These are phyloP conservation scores for Gallinago stenura DNA, from an alignment of 2,797 vertebrate genomes.

Conservation along the genomic window DNA sequence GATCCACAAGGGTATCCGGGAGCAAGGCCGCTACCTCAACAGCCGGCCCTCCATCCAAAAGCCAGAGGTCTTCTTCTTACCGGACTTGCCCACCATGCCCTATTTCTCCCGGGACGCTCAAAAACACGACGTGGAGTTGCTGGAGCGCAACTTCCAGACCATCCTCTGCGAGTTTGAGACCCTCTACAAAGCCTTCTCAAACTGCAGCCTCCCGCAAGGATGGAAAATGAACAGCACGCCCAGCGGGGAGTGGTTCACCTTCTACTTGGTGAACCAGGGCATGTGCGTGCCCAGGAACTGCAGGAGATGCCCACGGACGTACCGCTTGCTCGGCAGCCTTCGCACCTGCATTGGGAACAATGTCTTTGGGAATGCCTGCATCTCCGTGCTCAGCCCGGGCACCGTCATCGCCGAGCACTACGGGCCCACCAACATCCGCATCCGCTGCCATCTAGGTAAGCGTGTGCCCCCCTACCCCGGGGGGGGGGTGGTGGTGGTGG, in stretches of 20 bases:
- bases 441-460: conserved; percentile 97
- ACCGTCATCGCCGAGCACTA: conserved; percentile 94
- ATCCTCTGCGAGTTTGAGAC: conserved; percentile 94
- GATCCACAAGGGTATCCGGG: conserved; percentile 95
- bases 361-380: conserved; percentile 96
- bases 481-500: rapidly evolving
- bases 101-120: conserved; percentile 97
- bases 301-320: conserved; percentile 93
- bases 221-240: conserved; percentile 94
- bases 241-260: conserved; percentile 96
- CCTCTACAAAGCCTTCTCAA: conserved; percentile 88
- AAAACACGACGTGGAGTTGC: conserved; percentile 94
- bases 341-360: conserved; percentile 98
- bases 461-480: neutral
- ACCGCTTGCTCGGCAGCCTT: conserved; percentile 94
- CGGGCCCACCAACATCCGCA: conserved; percentile 94
- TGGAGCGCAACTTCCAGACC: conserved; percentile 94
- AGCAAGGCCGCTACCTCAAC: conserved; percentile 91
- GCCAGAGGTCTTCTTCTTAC: conserved; percentile 96
- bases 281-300: conserved; percentile 92
- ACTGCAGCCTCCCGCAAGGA: conserved; percentile 89
- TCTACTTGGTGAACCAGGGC: conserved; percentile 96
- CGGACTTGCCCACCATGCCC: conserved; percentile 91
- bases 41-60: conserved; percentile 94
- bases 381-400: conserved; percentile 93